Evolutionary conservation across 2,113 vertebrate genomes (phyloP), one percentile per base, ranked within the genome.

Genomic region (Chelonoidis abingdonii): DNA sequence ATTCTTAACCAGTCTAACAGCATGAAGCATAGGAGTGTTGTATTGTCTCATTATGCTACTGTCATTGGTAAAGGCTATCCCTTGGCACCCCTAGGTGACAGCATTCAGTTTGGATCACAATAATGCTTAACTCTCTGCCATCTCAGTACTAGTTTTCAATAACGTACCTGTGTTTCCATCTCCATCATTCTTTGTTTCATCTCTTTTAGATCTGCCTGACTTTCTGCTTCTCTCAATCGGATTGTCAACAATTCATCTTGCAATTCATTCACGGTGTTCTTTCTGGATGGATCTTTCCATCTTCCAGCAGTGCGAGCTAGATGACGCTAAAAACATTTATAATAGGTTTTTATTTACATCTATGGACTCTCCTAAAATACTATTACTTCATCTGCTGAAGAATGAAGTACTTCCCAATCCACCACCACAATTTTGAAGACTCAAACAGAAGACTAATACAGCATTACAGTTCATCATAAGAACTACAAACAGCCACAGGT

Each of bases 201-300:
- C 97, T 99, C 99, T 80, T 98, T 98, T 80, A 99, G 97, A 95
- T 99, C 99, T 12, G 99, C 99, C 87, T 99, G 99, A 59, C 98
- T 99, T 98, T 99, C 99, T 4, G 99, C 99, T 96, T 99, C 99
- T 85, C 98, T 98, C 75, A 99, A 96, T 89, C 99, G 98, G 80
- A 99, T 99, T 24, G 98, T 99, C 99, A 99, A 99, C 89, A 99
- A 98, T 94, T 99, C 99, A 92, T 99, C 99, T 97, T 99, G 99
- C 29, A 99, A 98, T 96, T 99, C 99, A 82, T 98, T 98, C 91
- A 99, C 56, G 1, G 99, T 89, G 86, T 99, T 99, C 98, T 99
- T 99, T 97, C 97, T 99, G 13, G 99, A 98, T 86, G 98, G 98
- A 94, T 99, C 99, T 98, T 99, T 99, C 99, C 99, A 99, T 95